Evolutionary conservation across 1,140 invertebrate genomes (phyloP), one percentile per base, ranked within the genome.

Genomic region (Saccostrea glomerata): DNA sequence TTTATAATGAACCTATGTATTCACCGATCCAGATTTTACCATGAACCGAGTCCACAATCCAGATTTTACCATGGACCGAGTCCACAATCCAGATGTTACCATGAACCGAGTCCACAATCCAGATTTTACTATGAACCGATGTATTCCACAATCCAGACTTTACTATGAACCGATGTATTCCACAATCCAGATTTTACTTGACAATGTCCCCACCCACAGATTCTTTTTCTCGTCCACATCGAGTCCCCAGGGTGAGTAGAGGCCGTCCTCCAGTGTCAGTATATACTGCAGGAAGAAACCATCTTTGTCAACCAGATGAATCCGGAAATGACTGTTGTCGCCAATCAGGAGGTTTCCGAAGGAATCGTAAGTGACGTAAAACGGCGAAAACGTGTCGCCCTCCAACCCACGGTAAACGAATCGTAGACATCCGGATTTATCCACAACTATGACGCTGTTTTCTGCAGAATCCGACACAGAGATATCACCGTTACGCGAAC

Each of bases 271-370:
- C 15, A 55, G 5, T 6, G 47, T 84, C 0, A 84, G 55, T 56
- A 84, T 11, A 55, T 84, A 84, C 17, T 84, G 82, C 9, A 84
- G 40, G 17, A 84, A 84, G 47, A 55, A 36, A 20, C 82, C 82
- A 84, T 56, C 47, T n/a, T 25, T 25, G 20, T 84, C 23, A 11
- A 84, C 47, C 0, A 84, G 82, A 36, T 84, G 82, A 55, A 84
- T 84, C 12, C 82, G 82, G 82, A 84, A 84, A 23, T 84, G 82
- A 40, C 82, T 84, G 20, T 84, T 84, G 20, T 84, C 82, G 30
- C 82, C 82, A 13, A 84, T 84, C 23, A 84, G 82, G 54, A 84
- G 55, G 30, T 84, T 54, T 84, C 82, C 82, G 20, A 23, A 56
- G 20, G 55, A 55, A 56, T 84, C 82, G 47, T 56, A 54, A 11